These are phyloP conservation scores for Gila orcuttii DNA, from an alignment of 2,113 vertebrate genomes.

Conservation along the genomic window DNA sequence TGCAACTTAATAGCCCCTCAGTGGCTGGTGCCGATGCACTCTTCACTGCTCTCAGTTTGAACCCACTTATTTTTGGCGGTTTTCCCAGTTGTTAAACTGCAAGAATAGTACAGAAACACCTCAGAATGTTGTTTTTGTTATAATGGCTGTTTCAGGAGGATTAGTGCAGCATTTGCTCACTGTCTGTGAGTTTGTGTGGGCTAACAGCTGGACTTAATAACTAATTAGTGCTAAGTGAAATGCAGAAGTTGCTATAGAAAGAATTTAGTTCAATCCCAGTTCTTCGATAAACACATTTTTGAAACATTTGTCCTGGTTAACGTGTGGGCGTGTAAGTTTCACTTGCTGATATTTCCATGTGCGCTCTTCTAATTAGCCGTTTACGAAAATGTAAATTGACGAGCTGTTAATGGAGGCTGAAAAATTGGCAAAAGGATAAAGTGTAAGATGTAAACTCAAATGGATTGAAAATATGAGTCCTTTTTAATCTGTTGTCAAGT, in stretches of 20 bases:
- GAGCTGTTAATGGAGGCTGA: neutral
- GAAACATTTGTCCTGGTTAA: neutral
- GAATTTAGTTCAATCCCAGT: neutral
- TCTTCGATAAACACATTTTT: neutral
- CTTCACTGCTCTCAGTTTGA: neutral
- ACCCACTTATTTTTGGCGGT: neutral
- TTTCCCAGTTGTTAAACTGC: neutral
- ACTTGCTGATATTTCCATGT: neutral
- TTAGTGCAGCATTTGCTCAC: neutral
- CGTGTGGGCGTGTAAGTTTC: neutral
- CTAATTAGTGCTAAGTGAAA: neutral
- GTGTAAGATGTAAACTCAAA: neutral
- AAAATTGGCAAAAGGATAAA: neutral
- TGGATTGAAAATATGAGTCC: neutral
- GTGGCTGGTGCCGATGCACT: neutral
- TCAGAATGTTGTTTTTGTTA: neutral
- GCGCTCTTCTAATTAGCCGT: neutral
- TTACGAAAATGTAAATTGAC: neutral
- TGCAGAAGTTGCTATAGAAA: neutral
- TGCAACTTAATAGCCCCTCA: neutral
- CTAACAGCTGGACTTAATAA: constrained; percentile 1
- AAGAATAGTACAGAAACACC: neutral
- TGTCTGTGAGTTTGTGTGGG: neutral
- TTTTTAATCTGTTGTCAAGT: neutral
- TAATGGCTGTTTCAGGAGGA: constrained; percentile 5